Evolutionary conservation across 1,140 invertebrate genomes (phyloP).

Genomic region (Caenorhabditis latens): DNA sequence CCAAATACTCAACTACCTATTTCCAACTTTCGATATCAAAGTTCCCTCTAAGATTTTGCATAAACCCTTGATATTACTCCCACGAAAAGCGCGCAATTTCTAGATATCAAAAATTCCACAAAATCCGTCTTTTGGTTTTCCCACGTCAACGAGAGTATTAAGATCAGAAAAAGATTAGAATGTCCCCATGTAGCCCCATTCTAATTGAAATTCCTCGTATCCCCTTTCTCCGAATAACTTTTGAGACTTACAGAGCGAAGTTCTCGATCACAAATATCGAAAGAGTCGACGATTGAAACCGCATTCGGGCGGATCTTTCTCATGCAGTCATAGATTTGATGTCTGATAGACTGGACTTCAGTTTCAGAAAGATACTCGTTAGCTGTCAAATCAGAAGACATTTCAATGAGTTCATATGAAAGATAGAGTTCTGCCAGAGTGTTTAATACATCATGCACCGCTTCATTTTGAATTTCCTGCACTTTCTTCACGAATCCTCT

Average conservation of each 20-base stretch:
- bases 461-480: not conserved
- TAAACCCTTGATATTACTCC: too few relatives aligned
- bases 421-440: slow-evolving; percentile 70
- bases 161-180: too few relatives aligned
- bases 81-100: too few relatives aligned
- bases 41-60: too few relatives aligned
- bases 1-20: too few relatives aligned
- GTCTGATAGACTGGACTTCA: slow-evolving; percentile 64
- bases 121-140: too few relatives aligned
- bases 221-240: not conserved
- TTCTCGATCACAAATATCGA: slow-evolving; percentile 88
- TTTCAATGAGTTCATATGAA: slow-evolving; percentile 69
- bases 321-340: slow-evolving; percentile 63
- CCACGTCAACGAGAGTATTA: too few relatives aligned
- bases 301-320: slow-evolving; percentile 83
- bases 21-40: too few relatives aligned
- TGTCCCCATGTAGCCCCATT: too few relatives aligned
- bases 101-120: too few relatives aligned
- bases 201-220: too few relatives aligned
- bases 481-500: slow-evolving; percentile 61
- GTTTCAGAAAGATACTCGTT: slow-evolving; percentile 59
- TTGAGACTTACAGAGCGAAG: slow-evolving; percentile 82
- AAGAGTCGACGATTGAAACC: slow-evolving; percentile 89
- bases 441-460: slow-evolving; percentile 53
- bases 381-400: slow-evolving; percentile 62